These are phyloP conservation scores for Esperia sulphurella DNA, from an alignment of 2,888 invertebrate genomes.

Conservation along the genomic window DNA sequence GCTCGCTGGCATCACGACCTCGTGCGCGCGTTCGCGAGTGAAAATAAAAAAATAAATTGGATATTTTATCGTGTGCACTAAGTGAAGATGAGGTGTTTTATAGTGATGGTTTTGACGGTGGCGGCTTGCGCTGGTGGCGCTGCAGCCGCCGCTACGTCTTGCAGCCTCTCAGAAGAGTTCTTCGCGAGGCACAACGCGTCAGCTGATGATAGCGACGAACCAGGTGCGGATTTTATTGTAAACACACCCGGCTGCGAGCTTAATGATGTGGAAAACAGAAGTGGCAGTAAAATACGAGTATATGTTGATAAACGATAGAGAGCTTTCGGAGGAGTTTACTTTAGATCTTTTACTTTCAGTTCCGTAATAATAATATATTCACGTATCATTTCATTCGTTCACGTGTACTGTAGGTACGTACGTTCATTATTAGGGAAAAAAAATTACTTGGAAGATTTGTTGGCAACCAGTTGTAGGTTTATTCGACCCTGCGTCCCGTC, in stretches of 20 bases:
- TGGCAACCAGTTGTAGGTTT: too few relatives aligned
- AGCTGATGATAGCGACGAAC: constrained; percentile 67
- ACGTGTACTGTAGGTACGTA: too few relatives aligned
- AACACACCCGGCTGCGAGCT: constrained; percentile 22
- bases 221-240: constrained; percentile 56
- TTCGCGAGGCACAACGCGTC: constrained; percentile 66
- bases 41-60: constrained; percentile 35
- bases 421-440: too few relatives aligned
- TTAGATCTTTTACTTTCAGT: too few relatives aligned
- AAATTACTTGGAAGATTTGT: too few relatives aligned
- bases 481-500: too few relatives aligned
- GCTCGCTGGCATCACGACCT: constrained; percentile 33
- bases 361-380: too few relatives aligned
- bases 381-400: too few relatives aligned
- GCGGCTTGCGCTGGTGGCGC: constrained; percentile 46
- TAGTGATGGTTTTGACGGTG: constrained; percentile 47
- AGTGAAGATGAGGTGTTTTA: constrained; percentile 71
- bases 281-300: not conserved
- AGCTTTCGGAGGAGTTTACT: not conserved
- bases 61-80: constrained; percentile 32
- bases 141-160: constrained; percentile 49
- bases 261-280: constrained; percentile 7
- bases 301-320: not conserved
- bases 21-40: constrained; percentile 63
- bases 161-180: constrained; percentile 56